phyloP scores from a whole-genome alignment of 2,797 vertebrate species.

The Hemibagrus guttatus region DNA sequence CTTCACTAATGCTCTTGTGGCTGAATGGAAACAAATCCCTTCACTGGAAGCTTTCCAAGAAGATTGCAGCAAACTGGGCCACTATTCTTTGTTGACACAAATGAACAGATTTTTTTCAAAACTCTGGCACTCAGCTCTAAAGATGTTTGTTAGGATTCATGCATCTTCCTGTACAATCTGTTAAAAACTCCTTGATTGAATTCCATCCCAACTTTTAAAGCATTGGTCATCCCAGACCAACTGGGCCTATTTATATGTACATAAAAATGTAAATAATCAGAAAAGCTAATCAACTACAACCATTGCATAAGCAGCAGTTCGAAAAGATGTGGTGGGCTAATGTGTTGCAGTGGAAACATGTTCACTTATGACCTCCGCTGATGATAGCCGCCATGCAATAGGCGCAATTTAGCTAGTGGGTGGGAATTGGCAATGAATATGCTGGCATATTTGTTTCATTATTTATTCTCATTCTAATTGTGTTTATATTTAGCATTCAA shows the following conservation, averaged over 20 bases:
- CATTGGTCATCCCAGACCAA: background rate
- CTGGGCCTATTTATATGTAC: background rate
- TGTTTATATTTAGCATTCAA: conserved; percentile 5
- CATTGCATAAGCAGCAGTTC: background rate
- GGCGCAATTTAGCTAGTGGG: background rate
- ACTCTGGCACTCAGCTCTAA: background rate
- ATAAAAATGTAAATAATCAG: background rate
- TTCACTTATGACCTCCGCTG: background rate
- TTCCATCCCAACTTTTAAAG: background rate
- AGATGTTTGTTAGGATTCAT: background rate
- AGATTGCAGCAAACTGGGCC: background rate
- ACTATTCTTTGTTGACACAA: background rate
- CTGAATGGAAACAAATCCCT: conserved; percentile 6
- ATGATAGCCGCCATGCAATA: background rate
- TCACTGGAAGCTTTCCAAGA: background rate
- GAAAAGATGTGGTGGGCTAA: background rate
- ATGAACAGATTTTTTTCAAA: background rate
- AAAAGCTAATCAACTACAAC: background rate
- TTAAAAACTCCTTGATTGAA: background rate
- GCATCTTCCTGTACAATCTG: conserved; percentile 6
- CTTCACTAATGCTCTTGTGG: conserved; percentile 27
- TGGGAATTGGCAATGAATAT: background rate
- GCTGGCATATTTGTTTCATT: background rate
- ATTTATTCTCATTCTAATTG: background rate
- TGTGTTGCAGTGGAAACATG: background rate